Evolutionary conservation across 2,797 vertebrate species (phyloP).

Genomic region (Darevskia mixta): DNA sequence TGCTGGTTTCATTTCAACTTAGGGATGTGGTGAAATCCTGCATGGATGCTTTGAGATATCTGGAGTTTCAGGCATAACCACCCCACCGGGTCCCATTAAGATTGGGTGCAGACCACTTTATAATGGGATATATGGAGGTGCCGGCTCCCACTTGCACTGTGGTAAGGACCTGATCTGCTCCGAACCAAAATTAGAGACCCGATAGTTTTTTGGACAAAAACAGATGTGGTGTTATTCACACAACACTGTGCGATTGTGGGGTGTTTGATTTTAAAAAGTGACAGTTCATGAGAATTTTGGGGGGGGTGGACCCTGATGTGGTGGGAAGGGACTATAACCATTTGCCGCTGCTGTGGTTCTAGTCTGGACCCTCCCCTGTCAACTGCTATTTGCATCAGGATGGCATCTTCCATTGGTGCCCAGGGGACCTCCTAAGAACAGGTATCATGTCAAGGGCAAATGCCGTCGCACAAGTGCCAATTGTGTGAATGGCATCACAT

Average conservation of each 20-base stretch:
- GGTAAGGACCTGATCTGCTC: not conserved
- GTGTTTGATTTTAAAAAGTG: not conserved
- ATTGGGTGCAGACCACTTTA: not conserved
- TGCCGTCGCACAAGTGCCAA: no score
- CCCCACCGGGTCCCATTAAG: not conserved
- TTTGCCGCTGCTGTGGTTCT: not conserved
- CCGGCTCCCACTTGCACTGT: no score
- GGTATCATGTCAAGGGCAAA: not conserved
- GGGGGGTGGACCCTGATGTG: not conserved
- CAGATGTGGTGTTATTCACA: not conserved
- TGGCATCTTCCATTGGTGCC: not conserved
- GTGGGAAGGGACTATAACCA: no score
- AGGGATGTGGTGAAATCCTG: not conserved
- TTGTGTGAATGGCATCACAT: no score
- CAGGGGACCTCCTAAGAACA: not conserved
- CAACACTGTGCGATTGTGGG: not conserved
- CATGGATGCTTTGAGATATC: not conserved
- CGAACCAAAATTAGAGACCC: not conserved
- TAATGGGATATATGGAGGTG: not conserved
- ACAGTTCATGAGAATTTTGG: not conserved
- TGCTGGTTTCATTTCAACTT: constrained; percentile 25
- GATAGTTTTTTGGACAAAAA: not conserved
- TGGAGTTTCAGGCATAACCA: not conserved
- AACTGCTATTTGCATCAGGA: not conserved
- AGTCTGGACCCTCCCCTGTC: not conserved